Evolutionary conservation across 2,113 vertebrate species (phyloP).

Genomic region (Dromiciops gliroides): DNA sequence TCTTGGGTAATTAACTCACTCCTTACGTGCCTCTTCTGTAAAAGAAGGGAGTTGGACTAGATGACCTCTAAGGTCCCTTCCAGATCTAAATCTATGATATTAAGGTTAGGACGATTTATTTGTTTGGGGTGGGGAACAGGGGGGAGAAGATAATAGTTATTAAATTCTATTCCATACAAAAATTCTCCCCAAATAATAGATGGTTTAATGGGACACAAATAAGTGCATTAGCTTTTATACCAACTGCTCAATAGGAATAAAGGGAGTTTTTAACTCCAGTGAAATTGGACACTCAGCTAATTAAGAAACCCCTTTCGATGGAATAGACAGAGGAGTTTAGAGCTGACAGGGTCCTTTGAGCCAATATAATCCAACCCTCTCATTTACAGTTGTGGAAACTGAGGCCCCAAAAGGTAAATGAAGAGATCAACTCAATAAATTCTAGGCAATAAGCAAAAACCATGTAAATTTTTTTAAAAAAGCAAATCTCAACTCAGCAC

Average conservation of each 20-base stretch:
- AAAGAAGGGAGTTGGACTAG: background rate
- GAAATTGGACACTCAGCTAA: background rate
- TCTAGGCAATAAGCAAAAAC: background rate
- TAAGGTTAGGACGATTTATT: background rate
- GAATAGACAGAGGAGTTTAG: background rate
- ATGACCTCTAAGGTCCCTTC: background rate
- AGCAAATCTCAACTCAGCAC: background rate
- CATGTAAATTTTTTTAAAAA: background rate
- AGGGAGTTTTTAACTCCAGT: background rate
- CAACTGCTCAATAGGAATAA: background rate
- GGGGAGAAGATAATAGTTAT: background rate
- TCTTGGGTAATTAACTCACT: background rate
- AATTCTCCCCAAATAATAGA: rapidly evolving
- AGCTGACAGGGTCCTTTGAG: background rate
- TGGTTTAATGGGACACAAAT: background rate
- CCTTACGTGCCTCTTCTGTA: background rate
- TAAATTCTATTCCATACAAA: background rate
- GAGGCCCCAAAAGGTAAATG: background rate
- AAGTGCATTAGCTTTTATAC: too few species aligned
- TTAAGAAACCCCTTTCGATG: background rate
- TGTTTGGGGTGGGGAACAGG: background rate
- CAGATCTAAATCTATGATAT: background rate
- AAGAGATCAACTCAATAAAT: background rate
- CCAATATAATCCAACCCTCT: background rate
- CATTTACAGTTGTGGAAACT: background rate